Conservation (phyloP, 1,140 invertebrate species). For the Antheraea mylitta region DNA sequence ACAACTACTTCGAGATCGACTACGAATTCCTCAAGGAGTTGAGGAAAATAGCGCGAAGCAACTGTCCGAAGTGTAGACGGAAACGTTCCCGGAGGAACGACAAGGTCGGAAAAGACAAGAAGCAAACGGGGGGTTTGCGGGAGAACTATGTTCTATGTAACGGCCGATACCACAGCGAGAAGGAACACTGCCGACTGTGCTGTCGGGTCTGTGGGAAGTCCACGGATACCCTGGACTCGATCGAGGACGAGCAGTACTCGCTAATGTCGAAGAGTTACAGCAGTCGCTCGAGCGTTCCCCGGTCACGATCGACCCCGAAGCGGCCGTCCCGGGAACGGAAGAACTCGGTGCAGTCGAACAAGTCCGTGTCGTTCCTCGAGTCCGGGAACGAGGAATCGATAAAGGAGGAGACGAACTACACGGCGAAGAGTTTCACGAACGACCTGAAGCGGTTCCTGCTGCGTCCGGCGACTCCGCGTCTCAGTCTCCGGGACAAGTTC, state of each 20-base stretch:
- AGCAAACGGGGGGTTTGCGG: neutral
- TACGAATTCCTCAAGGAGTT: conserved; percentile 74
- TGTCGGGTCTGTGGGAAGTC: conserved; percentile 62
- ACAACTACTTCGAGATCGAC: conserved; percentile 75
- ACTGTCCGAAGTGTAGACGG: conserved; percentile 61
- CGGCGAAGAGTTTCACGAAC: conserved; percentile 74
- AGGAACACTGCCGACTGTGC: conserved; percentile 63
- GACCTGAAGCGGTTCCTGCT: conserved; percentile 74
- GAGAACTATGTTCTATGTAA: conserved; percentile 59
- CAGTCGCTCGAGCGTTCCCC: conserved; percentile 32
- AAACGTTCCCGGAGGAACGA: conserved; percentile 32
- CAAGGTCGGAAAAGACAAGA: neutral
- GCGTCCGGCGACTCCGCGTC: conserved; percentile 64
- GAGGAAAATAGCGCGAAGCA: conserved; percentile 58
- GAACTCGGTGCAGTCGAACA: conserved; percentile 70
- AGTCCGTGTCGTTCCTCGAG: conserved; percentile 73
- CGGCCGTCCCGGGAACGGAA: conserved; percentile 45
- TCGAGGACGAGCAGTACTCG: conserved; percentile 60
- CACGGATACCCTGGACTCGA: conserved; percentile 59
- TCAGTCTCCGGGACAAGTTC: conserved; percentile 72
- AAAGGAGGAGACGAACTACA: conserved; percentile 71
- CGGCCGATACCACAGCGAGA: conserved; percentile 56
- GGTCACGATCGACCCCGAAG: conserved; percentile 42
- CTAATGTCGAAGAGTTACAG: conserved; percentile 58
- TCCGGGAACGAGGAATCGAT: conserved; percentile 60